Conservation (phyloP, 2,797 vertebrate species). For the Coracias cyanogaster region DNA sequence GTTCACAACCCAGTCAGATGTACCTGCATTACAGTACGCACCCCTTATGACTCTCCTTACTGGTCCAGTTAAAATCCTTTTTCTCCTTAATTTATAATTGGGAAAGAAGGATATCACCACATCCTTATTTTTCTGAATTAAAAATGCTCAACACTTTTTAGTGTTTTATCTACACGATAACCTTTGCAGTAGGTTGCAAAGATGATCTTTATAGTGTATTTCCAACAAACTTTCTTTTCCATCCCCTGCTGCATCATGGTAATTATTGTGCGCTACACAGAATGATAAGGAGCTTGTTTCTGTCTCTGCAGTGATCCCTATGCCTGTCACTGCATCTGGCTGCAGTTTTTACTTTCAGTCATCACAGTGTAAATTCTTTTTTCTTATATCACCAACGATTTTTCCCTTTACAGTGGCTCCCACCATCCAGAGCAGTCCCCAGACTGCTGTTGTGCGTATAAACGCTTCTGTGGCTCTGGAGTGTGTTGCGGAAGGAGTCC, state of each 20-base stretch:
- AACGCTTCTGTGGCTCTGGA: constrained; percentile 84
- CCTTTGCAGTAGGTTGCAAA: background rate
- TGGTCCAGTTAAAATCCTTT: background rate
- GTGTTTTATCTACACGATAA: background rate
- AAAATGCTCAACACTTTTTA: background rate
- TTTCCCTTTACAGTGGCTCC: constrained; percentile 86
- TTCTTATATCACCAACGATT: background rate
- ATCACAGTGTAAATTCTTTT: background rate
- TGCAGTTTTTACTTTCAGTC: background rate
- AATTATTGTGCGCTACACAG: background rate
- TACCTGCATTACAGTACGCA: background rate
- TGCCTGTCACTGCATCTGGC: background rate
- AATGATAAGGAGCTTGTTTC: constrained; percentile 21
- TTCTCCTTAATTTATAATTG: background rate
- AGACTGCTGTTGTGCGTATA: constrained; percentile 78
- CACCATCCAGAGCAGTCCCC: constrained; percentile 83
- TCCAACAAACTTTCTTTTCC: constrained; percentile 39
- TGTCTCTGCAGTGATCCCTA: background rate
- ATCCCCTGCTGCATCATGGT: background rate
- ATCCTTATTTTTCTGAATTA: background rate
- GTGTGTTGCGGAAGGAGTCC: constrained; percentile 88
- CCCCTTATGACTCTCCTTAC: background rate
- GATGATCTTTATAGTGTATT: background rate
- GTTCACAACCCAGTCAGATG: background rate
- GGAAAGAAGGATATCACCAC: background rate